A percentile compares a stretch with the other conserved stretches of the same genome.
Evolutionary conservation across 2,113 vertebrate genomes (phyloP).

Genomic region (Euleptes europaea): DNA sequence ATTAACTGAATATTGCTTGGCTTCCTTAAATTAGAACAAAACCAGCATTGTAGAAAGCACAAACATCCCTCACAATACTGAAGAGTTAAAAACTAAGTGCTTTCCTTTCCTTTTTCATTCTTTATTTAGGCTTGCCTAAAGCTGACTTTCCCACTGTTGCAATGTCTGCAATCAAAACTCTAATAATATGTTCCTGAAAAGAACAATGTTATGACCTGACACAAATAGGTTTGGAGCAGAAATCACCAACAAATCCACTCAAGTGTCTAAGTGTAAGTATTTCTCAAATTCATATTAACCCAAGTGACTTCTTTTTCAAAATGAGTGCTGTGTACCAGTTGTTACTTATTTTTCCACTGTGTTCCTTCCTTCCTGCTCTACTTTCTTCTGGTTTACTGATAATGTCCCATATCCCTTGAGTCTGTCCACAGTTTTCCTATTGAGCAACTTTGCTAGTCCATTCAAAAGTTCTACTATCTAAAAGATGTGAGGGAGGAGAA

Average conservation of each 20-base stretch:
- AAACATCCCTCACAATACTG: background rate
- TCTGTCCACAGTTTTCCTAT: background rate
- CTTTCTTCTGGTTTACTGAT: background rate
- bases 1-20: background rate
- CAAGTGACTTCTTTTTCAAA: background rate
- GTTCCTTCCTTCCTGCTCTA: background rate
- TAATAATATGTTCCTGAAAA: background rate
- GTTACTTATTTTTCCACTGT: background rate
- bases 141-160: background rate
- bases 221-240: background rate
- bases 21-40: background rate
- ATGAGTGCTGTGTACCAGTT: background rate
- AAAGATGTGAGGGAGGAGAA: background rate
- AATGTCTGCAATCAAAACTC: constrained; percentile 4
- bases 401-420: background rate
- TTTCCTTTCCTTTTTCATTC: background rate
- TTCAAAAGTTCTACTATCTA: background rate
- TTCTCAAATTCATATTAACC: background rate
- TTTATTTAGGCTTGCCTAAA: background rate
- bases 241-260: background rate
- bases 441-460: background rate
- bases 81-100: background rate
- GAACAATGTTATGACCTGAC: background rate
- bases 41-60: background rate
- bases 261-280: background rate